Percentiles rank a stretch among this genome's conserved stretches.
Evolutionary conservation across 2,888 invertebrate genomes (phyloP).

Genomic region (Embidobia sp.): DNA sequence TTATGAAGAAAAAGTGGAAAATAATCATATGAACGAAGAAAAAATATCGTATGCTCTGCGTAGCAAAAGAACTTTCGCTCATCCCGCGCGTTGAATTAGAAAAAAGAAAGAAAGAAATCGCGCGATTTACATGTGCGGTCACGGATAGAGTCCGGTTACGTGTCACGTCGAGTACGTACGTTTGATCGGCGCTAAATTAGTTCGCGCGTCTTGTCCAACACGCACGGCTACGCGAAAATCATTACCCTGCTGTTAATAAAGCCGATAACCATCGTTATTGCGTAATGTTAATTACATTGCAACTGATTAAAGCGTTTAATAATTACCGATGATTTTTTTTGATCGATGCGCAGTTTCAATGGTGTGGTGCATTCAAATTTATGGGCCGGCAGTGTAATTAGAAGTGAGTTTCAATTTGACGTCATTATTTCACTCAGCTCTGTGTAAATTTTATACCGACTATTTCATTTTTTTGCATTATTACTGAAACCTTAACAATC

Average conservation of each 20-base stretch:
- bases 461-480: too few species aligned
- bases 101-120: constrained; percentile 18
- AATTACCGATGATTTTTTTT: constrained; percentile 30
- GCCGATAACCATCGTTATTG: constrained; percentile 45
- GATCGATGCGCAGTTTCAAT: constrained; percentile 14
- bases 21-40: too few species aligned
- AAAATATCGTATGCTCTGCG: constrained; percentile 38
- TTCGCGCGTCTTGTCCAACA: constrained; percentile 24
- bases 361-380: constrained; percentile 28
- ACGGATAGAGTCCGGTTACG: constrained; percentile 33
- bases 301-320: constrained; percentile 33
- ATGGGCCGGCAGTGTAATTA: constrained; percentile 40
- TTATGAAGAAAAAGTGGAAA: too few species aligned
- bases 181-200: constrained; percentile 44
- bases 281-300: constrained; percentile 44
- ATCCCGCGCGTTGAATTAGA: constrained; percentile 24
- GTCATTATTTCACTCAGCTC: constrained; percentile 10
- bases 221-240: constrained; percentile 31
- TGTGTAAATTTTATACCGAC: too few species aligned
- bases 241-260: constrained; percentile 37
- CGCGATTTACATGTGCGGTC: constrained; percentile 49
- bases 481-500: too few species aligned
- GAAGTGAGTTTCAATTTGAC: constrained; percentile 9
- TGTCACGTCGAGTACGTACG: constrained; percentile 19
- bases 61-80: constrained; percentile 57